Conservation (phyloP, 2,888 invertebrate species). For the Resseliella maxima region DNA sequence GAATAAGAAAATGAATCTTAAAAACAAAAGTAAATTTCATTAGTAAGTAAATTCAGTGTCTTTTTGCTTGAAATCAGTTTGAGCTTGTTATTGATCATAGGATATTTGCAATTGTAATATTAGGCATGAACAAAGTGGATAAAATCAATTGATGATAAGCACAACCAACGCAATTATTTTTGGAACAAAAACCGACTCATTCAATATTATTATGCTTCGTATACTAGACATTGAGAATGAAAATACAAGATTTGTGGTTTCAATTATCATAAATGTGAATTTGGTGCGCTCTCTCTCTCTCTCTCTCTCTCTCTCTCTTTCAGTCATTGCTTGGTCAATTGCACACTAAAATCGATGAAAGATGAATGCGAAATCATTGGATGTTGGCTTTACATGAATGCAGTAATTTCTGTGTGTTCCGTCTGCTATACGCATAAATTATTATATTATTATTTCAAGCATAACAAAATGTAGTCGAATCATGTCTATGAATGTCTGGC, state of each 20-base stretch:
- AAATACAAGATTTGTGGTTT: constrained; percentile 51
- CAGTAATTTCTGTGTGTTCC: not conserved
- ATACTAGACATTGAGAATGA: not conserved
- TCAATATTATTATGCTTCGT: not conserved
- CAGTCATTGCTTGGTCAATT: not conserved
- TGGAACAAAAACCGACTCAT: not conserved
- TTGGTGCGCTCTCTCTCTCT: too few relatives aligned
- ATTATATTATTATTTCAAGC: not conserved
- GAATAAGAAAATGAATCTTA: not conserved
- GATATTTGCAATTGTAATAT: not conserved
- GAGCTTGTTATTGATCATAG: not conserved
- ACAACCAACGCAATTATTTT: not conserved
- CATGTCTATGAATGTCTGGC: constrained; percentile 3
- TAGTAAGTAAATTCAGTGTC: not conserved
- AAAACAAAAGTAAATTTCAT: not conserved
- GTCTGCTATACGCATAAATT: not conserved
- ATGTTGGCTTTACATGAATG: not conserved
- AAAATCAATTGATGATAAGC: not conserved
- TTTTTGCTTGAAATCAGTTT: not conserved
- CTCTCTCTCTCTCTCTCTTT: too few relatives aligned
- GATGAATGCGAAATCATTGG: constrained; percentile 9
- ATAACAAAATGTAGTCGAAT: not conserved
- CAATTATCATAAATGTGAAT: constrained; percentile 39
- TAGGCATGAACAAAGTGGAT: not conserved
- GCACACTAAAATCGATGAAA: not conserved